Conservation (phyloP, 2,888 invertebrate species). For the Hirudinaria manillensis region DNA sequence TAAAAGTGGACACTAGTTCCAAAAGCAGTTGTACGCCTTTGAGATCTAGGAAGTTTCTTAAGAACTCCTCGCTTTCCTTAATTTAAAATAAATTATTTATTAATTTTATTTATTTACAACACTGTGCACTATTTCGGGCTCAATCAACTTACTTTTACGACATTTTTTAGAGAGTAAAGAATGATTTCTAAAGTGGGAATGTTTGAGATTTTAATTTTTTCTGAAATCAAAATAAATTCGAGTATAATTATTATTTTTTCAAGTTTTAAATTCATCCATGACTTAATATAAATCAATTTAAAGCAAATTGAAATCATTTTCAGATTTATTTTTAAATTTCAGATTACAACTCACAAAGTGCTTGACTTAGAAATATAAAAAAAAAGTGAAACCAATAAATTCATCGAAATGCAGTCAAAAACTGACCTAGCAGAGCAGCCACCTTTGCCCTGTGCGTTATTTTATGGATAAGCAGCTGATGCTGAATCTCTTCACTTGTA, state of each 20-base stretch:
- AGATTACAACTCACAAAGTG: neutral
- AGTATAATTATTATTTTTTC: neutral
- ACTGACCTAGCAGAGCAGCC: conserved; percentile 6
- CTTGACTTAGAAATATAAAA: too few species aligned
- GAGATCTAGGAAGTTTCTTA: neutral
- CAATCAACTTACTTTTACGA: neutral
- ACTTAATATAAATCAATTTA: neutral
- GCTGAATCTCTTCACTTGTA: conserved; percentile 4
- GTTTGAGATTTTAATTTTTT: conserved; percentile 14
- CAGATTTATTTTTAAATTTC: neutral
- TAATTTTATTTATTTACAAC: neutral
- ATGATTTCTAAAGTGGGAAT: conserved; percentile 10
- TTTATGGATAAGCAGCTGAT: neutral
- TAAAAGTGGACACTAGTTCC: conserved; percentile 9
- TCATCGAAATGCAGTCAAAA: neutral
- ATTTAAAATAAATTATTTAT: neutral
- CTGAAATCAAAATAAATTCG: neutral
- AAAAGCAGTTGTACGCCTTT: neutral
- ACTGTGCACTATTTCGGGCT: neutral
- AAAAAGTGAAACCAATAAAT: too few species aligned
- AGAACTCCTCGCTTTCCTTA: neutral
- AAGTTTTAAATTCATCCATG: neutral
- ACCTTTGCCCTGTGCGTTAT: conserved; percentile 3
- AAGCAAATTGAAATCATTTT: neutral
- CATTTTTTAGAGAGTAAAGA: conserved; percentile 2